Percentiles rank a stretch among this genome's conserved stretches.
These are phyloP conservation scores for Drosophila mauritiana DNA, from an alignment of 1,140 invertebrate species.

Conservation along the genomic window DNA sequence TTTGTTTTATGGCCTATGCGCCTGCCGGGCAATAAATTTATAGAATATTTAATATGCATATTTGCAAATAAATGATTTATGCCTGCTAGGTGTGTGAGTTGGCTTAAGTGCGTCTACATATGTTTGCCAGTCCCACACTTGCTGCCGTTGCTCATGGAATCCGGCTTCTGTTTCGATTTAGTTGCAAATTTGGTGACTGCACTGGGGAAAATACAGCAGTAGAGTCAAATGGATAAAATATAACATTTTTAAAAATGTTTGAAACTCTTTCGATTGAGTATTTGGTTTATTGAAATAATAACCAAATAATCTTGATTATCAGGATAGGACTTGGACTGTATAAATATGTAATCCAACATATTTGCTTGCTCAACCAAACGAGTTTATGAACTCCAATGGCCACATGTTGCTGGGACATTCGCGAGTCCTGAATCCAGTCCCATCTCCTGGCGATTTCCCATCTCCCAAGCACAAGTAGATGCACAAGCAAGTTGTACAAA, in stretches of 20 bases:
- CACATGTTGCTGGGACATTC: conserved; percentile 47
- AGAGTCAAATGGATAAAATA: background rate
- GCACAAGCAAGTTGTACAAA: conserved; percentile 57
- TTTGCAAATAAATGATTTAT: conserved; percentile 76
- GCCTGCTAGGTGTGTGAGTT: conserved; percentile 48
- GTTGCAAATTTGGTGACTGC: conserved; percentile 31
- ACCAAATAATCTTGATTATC: no score
- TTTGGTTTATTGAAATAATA: no score
- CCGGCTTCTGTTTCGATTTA: conserved; percentile 51
- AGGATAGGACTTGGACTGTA: no score
- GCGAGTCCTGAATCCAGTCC: conserved; percentile 32
- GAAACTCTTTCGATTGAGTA: no score
- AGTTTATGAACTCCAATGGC: conserved; percentile 45
- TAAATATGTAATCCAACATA: no score
- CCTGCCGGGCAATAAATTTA: conserved; percentile 69
- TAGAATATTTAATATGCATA: conserved; percentile 77
- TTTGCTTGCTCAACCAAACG: background rate
- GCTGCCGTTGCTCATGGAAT: background rate
- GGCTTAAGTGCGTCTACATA: conserved; percentile 59
- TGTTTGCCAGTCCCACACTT: conserved; percentile 33
- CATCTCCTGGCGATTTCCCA: conserved; percentile 9
- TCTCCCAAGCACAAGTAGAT: conserved; percentile 30
- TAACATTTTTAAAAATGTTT: background rate
- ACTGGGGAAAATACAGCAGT: background rate
- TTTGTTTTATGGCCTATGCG: conserved; percentile 59